Conservation (phyloP, 2,797 vertebrate species). For the Brotula barbata region DNA sequence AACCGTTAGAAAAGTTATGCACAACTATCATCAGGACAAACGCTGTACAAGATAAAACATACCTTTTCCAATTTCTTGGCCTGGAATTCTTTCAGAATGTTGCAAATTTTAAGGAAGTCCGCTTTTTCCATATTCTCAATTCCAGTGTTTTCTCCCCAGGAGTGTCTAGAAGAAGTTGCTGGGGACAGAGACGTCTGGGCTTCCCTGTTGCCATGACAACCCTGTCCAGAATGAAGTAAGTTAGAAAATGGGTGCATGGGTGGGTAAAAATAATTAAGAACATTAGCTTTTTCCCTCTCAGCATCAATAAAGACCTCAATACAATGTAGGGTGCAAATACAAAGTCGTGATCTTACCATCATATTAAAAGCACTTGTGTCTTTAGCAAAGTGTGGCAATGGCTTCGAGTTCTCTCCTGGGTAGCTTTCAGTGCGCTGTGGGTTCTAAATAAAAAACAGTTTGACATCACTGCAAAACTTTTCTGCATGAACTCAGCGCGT, state of each 20-base stretch:
- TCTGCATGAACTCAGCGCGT: background rate
- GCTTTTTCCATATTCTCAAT: slow-evolving; percentile 80
- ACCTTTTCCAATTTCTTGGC: slow-evolving; percentile 71
- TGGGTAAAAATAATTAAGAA: background rate
- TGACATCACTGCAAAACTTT: background rate
- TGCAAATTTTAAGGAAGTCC: slow-evolving; percentile 77
- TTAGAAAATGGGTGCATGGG: too few species aligned
- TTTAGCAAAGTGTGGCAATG: slow-evolving; percentile 15
- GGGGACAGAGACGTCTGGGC: too few species aligned
- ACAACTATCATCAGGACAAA: background rate
- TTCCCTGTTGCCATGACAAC: too few species aligned
- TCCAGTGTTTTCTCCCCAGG: slow-evolving; percentile 72
- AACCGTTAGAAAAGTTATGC: too few species aligned
- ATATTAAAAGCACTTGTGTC: slow-evolving; percentile 68
- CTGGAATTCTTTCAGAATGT: slow-evolving; percentile 80
- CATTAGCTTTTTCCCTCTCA: background rate
- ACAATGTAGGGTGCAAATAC: background rate
- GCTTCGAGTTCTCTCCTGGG: slow-evolving; percentile 38
- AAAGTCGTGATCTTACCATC: slow-evolving; percentile 62
- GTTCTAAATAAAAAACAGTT: slow-evolving; percentile 41
- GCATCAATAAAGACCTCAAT: background rate
- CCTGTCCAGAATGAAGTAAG: too few species aligned
- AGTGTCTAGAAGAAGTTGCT: slow-evolving; percentile 1
- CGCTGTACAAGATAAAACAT: slow-evolving; percentile 24
- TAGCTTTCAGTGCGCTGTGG: slow-evolving; percentile 30